Evolutionary conservation across 2,797 vertebrate species (phyloP).

Genomic region (Liasis olivaceus): DNA sequence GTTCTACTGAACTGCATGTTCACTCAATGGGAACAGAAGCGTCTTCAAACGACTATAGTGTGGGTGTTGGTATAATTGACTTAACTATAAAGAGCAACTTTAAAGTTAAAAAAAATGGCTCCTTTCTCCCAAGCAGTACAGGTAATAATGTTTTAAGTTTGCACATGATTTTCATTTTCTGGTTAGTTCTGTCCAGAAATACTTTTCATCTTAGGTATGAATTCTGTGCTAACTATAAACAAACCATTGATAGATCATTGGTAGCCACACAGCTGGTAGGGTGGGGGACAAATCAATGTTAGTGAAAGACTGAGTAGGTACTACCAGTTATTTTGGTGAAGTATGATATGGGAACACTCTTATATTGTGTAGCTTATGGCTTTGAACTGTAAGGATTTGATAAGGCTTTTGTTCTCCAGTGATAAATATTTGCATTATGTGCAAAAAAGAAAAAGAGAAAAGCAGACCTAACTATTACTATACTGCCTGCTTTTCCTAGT

Average conservation of each 20-base stretch:
- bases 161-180: background rate
- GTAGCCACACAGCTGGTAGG: background rate
- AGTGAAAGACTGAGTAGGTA: background rate
- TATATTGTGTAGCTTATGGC: background rate
- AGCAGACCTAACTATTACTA: background rate
- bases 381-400: background rate
- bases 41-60: background rate
- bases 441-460: constrained; percentile 26
- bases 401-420: constrained; percentile 21
- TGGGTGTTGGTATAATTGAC: background rate
- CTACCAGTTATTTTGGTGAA: background rate
- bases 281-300: background rate
- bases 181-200: background rate
- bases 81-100: background rate
- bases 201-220: background rate
- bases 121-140: background rate
- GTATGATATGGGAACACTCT: background rate
- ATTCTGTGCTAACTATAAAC: background rate
- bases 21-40: background rate
- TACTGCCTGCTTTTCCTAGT: background rate
- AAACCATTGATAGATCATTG: background rate
- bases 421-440: constrained; percentile 34
- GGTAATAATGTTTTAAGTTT: background rate
- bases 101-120: background rate
- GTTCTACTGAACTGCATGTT: background rate